Evolutionary conservation across 2,888 invertebrate genomes (phyloP), one percentile per base, ranked within the genome.

Genomic region (Clitarchus hookeri): DNA sequence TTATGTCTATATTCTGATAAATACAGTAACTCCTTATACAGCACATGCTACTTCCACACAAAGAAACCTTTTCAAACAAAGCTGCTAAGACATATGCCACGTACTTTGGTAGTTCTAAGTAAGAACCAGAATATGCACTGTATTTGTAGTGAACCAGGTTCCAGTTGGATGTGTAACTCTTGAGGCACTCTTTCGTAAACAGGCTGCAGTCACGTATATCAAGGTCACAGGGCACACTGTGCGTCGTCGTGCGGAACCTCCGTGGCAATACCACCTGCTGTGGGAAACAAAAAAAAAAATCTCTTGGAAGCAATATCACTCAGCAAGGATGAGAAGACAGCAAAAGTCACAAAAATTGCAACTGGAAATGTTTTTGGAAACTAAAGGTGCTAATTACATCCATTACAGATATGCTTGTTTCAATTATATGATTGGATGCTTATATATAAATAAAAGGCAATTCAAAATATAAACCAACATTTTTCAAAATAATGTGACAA

Each of bases 101-200:
- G 91, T 93, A 95, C 96, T 95, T 96, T 88, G 98, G 98, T 89
- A 98, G 93, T 91, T 97, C 97, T 89, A 95, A 94, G 91, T 97
- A 98, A 88, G 95, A 95, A 86, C 97, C 97, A 25, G 97, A 96
- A 91, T 98, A 99, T 84, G 94, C 95, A 90, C 94, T 95, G 91
- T 98, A 98, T 91, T 98, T 98, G 91, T 97, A 98, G 91, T 97
- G 96, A 88, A 99, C 95, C 88, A 97, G 94, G 92, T 96, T 96
- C 96, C 98, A 98, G 90, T 97, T 96, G 87, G 96, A 95, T 8
- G 96, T 96, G 91, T 98, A 98, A 89, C 96, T 94, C 89, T 93
- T 93, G 85, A 96, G 92, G 90, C 95, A 95, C 91, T 95, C 95
- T 89, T 93, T 93, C 27, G 95, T 95, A 89, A 96, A 93, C 77